Evolutionary conservation across 2,797 vertebrate genomes (phyloP).

Genomic region (Epinephelus malabaricus): DNA sequence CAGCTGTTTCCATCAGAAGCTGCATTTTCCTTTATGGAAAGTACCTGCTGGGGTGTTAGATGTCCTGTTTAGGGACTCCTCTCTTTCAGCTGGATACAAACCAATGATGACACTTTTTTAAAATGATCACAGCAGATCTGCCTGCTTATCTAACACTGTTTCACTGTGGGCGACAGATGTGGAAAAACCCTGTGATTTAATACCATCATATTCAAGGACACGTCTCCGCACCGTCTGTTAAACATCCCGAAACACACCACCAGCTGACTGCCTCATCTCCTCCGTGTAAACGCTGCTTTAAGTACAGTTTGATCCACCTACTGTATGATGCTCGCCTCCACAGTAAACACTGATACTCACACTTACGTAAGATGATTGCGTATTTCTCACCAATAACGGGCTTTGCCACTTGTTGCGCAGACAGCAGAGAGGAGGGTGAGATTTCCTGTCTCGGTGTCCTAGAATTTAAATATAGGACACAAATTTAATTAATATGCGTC

Average conservation of each 20-base stretch:
- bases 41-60: constrained; percentile 11
- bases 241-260: background rate
- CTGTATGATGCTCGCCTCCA: constrained; percentile 55
- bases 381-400: constrained; percentile 72
- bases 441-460: constrained; percentile 59
- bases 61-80: constrained; percentile 31
- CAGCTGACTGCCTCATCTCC: background rate
- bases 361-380: constrained; percentile 84
- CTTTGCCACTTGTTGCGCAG: constrained; percentile 80
- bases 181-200: background rate
- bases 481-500: background rate
- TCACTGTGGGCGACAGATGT: constrained; percentile 34
- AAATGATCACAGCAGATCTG: background rate
- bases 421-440: constrained; percentile 46
- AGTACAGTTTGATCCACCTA: constrained; percentile 37
- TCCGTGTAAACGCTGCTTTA: constrained; percentile 1
- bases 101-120: constrained; percentile 21
- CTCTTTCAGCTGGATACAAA: constrained; percentile 5
- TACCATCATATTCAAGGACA: constrained; percentile 27
- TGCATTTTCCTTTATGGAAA: constrained; percentile 31
- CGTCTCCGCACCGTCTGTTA: background rate
- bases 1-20: constrained; percentile 21
- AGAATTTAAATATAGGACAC: constrained; percentile 66
- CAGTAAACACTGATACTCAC: constrained; percentile 50
- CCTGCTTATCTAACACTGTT: constrained; percentile 40